These are phyloP conservation scores for Semaprochilodus insignis DNA, from an alignment of 2,797 vertebrate species.

Conservation along the genomic window DNA sequence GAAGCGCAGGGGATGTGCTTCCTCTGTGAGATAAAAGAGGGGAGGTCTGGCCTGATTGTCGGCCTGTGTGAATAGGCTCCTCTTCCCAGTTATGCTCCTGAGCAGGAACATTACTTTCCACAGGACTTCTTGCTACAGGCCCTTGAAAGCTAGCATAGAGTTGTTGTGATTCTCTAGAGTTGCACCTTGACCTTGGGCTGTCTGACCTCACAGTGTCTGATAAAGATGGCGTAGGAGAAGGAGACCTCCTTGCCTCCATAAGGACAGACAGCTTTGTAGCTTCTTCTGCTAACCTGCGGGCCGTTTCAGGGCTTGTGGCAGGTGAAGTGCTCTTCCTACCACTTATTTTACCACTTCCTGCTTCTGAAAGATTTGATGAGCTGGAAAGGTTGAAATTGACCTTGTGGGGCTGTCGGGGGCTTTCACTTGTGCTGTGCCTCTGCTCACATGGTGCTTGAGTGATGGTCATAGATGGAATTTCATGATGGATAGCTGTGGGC, in stretches of 20 bases:
- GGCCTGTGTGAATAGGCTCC: constrained; percentile 24
- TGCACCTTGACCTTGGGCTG: constrained; percentile 56
- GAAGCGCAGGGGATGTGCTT: constrained; percentile 55
- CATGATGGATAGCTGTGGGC: constrained; percentile 76
- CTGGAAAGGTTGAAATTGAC: constrained; percentile 53
- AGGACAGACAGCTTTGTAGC: constrained; percentile 67
- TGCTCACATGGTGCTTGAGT: constrained; percentile 45
- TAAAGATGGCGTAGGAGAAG: constrained; percentile 68
- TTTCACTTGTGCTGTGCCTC: constrained; percentile 43
- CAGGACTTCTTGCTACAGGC: constrained; percentile 38
- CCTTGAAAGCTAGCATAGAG: constrained; percentile 45
- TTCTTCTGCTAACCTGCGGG: constrained; percentile 66
- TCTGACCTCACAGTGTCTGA: constrained; percentile 63
- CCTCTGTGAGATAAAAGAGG: constrained; percentile 40
- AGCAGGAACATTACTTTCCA: constrained; percentile 39
- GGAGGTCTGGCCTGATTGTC: constrained; percentile 52
- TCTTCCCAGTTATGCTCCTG: constrained; percentile 53
- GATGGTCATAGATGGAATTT: constrained; percentile 56
- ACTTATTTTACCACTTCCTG: constrained; percentile 40
- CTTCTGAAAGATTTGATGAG: constrained; percentile 54
- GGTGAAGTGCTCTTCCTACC: constrained; percentile 62
- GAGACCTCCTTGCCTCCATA: constrained; percentile 61
- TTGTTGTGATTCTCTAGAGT: constrained; percentile 54
- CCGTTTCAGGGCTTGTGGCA: constrained; percentile 63
- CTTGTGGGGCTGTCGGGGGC: constrained; percentile 49